Conservation (phyloP, 2,888 invertebrate species). For the Drosophila tripunctata region DNA sequence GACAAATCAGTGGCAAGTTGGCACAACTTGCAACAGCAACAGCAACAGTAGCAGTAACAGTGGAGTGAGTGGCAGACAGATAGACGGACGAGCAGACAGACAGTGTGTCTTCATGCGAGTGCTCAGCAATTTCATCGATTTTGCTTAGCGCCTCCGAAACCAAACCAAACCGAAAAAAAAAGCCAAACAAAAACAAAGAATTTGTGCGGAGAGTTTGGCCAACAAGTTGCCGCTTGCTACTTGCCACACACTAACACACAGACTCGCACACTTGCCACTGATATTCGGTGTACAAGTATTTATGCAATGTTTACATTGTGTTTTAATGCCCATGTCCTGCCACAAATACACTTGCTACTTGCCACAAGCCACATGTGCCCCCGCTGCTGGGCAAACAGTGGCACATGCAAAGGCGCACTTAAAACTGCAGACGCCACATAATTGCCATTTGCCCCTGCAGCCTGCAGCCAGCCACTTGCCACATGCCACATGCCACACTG, state of each 20-base stretch:
- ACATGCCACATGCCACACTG: conserved; percentile 55
- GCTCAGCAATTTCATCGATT: conserved; percentile 70
- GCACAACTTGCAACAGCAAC: conserved; percentile 6
- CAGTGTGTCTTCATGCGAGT: conserved; percentile 30
- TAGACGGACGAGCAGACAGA: conserved; percentile 9
- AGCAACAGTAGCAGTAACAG: neutral
- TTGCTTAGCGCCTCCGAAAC: conserved; percentile 30
- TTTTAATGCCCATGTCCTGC: conserved; percentile 56
- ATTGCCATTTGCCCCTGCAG: conserved; percentile 58
- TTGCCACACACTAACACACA: too few relatives aligned
- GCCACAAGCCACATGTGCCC: neutral
- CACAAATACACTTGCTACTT: neutral
- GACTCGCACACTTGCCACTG: conserved; percentile 31
- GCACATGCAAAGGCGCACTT: conserved; percentile 75
- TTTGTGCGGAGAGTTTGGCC: conserved; percentile 19
- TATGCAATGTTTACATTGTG: conserved; percentile 75
- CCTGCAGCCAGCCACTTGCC: conserved; percentile 48
- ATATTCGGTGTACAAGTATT: conserved; percentile 55
- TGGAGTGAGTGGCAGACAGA: conserved; percentile 27
- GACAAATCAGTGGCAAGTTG: conserved; percentile 71
- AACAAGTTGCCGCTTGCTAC: conserved; percentile 45
- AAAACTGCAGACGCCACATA: conserved; percentile 77
- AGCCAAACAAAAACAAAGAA: neutral
- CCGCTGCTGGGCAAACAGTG: conserved; percentile 55
- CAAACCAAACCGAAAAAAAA: conserved; percentile 6